Evolutionary conservation across 1,140 invertebrate species (phyloP).

Genomic region (Drosophila pruinosa): DNA sequence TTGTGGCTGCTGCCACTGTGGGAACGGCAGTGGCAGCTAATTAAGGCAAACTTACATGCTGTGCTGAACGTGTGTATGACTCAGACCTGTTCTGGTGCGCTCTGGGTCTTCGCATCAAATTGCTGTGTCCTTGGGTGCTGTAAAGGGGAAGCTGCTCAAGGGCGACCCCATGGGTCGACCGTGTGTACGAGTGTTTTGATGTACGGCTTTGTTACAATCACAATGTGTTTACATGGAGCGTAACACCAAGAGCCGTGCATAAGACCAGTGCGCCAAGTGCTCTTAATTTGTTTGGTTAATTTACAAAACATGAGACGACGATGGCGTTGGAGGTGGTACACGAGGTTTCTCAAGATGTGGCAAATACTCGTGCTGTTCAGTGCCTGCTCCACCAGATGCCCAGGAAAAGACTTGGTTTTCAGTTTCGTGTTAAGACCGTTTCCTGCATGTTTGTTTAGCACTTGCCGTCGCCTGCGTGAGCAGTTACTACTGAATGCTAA

Average conservation of each 20-base stretch:
- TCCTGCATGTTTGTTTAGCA: slow-evolving; percentile 33
- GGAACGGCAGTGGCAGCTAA: slow-evolving; percentile 57
- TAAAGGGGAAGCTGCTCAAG: slow-evolving; percentile 41
- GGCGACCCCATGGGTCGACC: slow-evolving; percentile 25
- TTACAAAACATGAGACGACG: slow-evolving; percentile 75
- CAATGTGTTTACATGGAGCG: slow-evolving; percentile 74
- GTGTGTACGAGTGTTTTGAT: slow-evolving; percentile 55
- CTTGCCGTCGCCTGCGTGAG: slow-evolving; percentile 13
- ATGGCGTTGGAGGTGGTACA: slow-evolving; percentile 4
- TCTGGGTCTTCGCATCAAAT: slow-evolving; percentile 8
- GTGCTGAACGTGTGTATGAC: not conserved
- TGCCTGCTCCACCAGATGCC: slow-evolving; percentile 50
- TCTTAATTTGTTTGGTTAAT: slow-evolving; percentile 82
- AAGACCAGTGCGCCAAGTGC: slow-evolving; percentile 67
- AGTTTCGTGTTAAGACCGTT: slow-evolving; percentile 25
- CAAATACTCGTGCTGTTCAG: slow-evolving; percentile 10
- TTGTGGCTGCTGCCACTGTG: not conserved
- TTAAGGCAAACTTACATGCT: slow-evolving; percentile 74
- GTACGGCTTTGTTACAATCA: slow-evolving; percentile 75
- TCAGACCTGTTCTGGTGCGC: slow-evolving; percentile 15
- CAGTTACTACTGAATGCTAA: slow-evolving; percentile 26
- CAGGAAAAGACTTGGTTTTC: not conserved
- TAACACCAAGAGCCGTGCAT: slow-evolving; percentile 48
- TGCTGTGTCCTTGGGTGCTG: slow-evolving; percentile 55
- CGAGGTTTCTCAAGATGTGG: slow-evolving; percentile 17